These are phyloP conservation scores for Danio tinwini DNA, from an alignment of 2,797 vertebrate genomes.

Conservation along the genomic window DNA sequence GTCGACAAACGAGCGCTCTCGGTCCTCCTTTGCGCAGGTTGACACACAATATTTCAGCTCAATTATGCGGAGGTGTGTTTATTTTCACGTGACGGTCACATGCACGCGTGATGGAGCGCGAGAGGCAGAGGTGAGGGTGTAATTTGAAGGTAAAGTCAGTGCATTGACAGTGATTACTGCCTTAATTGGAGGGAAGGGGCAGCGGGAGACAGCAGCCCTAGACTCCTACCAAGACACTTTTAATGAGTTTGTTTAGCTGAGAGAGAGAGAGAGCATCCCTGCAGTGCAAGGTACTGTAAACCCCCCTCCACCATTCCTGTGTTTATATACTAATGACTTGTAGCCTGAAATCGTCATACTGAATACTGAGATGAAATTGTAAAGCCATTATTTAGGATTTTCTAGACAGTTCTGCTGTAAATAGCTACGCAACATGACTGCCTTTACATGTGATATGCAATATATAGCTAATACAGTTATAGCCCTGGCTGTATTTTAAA, in stretches of 20 bases:
- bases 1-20: not conserved
- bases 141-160: slow-evolving; percentile 59
- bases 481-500: not conserved
- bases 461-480: too few species aligned
- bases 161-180: slow-evolving; percentile 62
- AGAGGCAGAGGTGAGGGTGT: slow-evolving; percentile 56
- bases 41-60: slow-evolving; percentile 39
- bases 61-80: slow-evolving; percentile 28
- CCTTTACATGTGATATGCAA: not conserved
- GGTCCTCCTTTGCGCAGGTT: not conserved
- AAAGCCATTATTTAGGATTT: not conserved
- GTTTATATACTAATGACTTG: slow-evolving; percentile 29
- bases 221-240: slow-evolving; percentile 50
- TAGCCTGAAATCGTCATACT: not conserved
- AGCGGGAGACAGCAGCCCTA: slow-evolving; percentile 53
- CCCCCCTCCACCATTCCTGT: slow-evolving; percentile 51
- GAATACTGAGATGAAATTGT: not conserved
- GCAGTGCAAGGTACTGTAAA: slow-evolving; percentile 66
- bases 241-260: slow-evolving; percentile 62
- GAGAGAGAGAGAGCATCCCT: slow-evolving; percentile 57
- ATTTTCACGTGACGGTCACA: slow-evolving; percentile 31
- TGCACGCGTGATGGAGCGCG: slow-evolving; percentile 37
- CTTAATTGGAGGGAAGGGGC: slow-evolving; percentile 62
- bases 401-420: not conserved
- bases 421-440: not conserved